Evolutionary conservation across 2,888 invertebrate genomes (phyloP).

Genomic region (Sussaba pulchella): DNA sequence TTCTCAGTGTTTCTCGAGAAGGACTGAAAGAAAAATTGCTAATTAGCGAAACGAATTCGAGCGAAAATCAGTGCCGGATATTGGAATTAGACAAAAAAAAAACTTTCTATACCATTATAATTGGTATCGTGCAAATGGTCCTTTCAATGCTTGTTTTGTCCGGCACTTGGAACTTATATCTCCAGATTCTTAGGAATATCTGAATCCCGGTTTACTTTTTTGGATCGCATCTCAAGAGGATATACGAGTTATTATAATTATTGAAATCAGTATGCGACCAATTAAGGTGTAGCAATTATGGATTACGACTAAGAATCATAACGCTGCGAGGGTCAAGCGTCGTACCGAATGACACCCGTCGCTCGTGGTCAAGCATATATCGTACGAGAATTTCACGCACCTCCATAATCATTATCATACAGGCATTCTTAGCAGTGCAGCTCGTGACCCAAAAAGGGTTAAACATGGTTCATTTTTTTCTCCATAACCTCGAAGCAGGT

Average conservation of each 20-base stretch:
- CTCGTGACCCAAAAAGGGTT: neutral
- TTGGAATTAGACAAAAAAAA: slow-evolving; percentile 53
- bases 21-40: slow-evolving; percentile 49
- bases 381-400: neutral
- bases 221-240: too few relatives aligned
- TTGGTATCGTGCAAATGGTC: neutral
- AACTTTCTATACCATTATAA: neutral
- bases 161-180: neutral
- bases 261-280: too few relatives aligned
- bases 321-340: too few relatives aligned
- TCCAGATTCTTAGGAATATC: neutral
- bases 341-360: too few relatives aligned
- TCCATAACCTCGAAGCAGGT: neutral
- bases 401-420: slow-evolving; percentile 6
- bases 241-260: too few relatives aligned
- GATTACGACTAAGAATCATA: too few relatives aligned
- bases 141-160: neutral
- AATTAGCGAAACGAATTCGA: slow-evolving; percentile 52
- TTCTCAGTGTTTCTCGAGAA: slow-evolving; percentile 33
- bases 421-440: neutral
- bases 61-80: slow-evolving; percentile 28
- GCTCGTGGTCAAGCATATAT: too few relatives aligned
- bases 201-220: neutral
- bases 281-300: too few relatives aligned
- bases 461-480: neutral